Evolutionary conservation across 92 coral and sea anemone genomes (phyloP).

Genomic region (Epizoanthus rinbou): DNA sequence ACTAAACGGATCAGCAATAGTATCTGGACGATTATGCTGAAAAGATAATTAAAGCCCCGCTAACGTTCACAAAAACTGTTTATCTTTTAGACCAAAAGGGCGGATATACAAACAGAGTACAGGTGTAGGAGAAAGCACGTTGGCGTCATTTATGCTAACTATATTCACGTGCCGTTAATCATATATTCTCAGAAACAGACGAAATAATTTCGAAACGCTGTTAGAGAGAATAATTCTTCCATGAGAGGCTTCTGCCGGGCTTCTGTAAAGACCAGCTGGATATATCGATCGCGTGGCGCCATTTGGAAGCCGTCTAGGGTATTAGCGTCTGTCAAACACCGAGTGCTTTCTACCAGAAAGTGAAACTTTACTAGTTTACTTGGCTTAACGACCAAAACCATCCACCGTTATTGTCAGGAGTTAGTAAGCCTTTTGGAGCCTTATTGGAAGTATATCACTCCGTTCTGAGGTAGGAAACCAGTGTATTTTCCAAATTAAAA

Average conservation of each 20-base stretch:
- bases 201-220: not conserved
- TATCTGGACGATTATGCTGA: not conserved
- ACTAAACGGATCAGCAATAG: not conserved
- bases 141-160: slow-evolving; percentile 26
- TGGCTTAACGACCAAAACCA: too few relatives aligned
- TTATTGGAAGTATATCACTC: too few relatives aligned
- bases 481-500: too few relatives aligned
- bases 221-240: not conserved
- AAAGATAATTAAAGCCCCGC: slow-evolving; percentile 17
- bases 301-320: not conserved
- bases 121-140: slow-evolving; percentile 15
- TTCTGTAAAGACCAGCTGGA: slow-evolving; percentile 22
- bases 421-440: too few relatives aligned
- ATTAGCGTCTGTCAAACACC: slow-evolving; percentile 26
- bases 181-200: not conserved
- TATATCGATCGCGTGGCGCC: not conserved
- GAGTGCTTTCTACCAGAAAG: not conserved
- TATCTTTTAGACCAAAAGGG: slow-evolving; percentile 41
- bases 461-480: too few relatives aligned
- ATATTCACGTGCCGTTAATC: not conserved
- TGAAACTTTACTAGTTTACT: too few relatives aligned
- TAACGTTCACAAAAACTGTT: slow-evolving; percentile 64
- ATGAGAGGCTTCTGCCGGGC: not conserved
- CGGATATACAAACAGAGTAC: slow-evolving; percentile 23
- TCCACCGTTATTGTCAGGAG: too few relatives aligned